A percentile compares a stretch with the other conserved stretches of the same genome.
These are phyloP conservation scores for Lonchura striata DNA, from an alignment of 2,113 vertebrate species.

Conservation along the genomic window DNA sequence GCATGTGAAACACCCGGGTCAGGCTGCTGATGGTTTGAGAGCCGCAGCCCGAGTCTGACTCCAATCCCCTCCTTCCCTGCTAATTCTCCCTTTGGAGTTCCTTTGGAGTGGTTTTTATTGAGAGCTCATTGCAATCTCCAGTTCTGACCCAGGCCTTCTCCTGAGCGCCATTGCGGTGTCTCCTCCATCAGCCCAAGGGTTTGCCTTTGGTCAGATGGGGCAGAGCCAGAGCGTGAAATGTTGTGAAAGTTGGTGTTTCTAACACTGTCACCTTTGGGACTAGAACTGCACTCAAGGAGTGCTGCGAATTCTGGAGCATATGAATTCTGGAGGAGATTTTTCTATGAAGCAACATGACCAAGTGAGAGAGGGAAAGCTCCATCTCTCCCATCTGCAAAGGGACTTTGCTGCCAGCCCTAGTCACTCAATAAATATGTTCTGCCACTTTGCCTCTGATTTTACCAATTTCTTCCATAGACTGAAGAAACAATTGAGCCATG, in stretches of 20 bases:
- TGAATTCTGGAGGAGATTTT: background rate
- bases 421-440: background rate
- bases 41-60: background rate
- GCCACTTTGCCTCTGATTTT: background rate
- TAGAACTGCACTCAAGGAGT: background rate
- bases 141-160: background rate
- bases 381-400: background rate
- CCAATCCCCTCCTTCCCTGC: background rate
- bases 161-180: accelerated
- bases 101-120: background rate
- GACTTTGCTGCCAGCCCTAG: background rate
- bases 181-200: background rate
- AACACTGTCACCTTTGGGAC: background rate
- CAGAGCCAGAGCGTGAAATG: background rate
- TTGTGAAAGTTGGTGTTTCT: background rate
- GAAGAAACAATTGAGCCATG: background rate
- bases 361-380: background rate
- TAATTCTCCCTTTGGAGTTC: background rate
- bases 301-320: too few species aligned
- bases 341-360: background rate
- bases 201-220: background rate
- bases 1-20: accelerated
- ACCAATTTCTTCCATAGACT: background rate
- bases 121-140: background rate
- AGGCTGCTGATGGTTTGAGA: background rate